A percentile compares a stretch with the other conserved stretches of the same genome.
phyloP scores from a whole-genome alignment of 1,140 invertebrate species.

The Cyclargus thomasi region DNA sequence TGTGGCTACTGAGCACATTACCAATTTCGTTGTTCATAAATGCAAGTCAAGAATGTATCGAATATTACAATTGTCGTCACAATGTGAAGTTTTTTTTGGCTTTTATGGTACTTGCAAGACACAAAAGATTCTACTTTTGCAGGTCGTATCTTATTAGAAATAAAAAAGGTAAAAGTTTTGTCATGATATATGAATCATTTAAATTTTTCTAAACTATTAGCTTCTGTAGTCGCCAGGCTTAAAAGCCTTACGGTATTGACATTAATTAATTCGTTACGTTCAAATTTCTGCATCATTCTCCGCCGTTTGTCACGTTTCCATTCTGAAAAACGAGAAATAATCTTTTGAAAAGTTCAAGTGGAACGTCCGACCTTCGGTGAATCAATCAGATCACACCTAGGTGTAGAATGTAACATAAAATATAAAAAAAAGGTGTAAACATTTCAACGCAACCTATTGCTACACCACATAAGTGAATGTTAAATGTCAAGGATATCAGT shows the following conservation, averaged over 20 bases:
- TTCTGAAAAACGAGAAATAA: slow-evolving; percentile 49
- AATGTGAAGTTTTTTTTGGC: no score
- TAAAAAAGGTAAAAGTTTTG: not conserved
- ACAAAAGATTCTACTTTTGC: no score
- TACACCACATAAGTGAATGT: not conserved
- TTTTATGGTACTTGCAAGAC: no score
- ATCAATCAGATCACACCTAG: no score
- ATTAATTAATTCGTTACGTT: no score
- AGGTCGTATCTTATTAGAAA: no score
- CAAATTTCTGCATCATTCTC: slow-evolving; percentile 25
- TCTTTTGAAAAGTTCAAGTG: not conserved
- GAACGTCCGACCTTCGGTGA: not conserved
- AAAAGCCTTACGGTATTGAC: not conserved
- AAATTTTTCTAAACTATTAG: not conserved
- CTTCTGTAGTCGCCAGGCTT: not conserved
- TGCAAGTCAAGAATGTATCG: not conserved
- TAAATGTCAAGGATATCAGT: not conserved
- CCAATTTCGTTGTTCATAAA: slow-evolving; percentile 1
- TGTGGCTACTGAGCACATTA: not conserved
- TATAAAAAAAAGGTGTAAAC: not conserved
- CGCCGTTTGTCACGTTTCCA: slow-evolving; percentile 57
- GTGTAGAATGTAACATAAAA: no score
- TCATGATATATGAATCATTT: not conserved
- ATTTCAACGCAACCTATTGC: no score
- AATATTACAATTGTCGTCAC: not conserved